These are phyloP conservation scores for Phlogophora meticulosa DNA, from an alignment of 2,888 invertebrate species.

Conservation along the genomic window DNA sequence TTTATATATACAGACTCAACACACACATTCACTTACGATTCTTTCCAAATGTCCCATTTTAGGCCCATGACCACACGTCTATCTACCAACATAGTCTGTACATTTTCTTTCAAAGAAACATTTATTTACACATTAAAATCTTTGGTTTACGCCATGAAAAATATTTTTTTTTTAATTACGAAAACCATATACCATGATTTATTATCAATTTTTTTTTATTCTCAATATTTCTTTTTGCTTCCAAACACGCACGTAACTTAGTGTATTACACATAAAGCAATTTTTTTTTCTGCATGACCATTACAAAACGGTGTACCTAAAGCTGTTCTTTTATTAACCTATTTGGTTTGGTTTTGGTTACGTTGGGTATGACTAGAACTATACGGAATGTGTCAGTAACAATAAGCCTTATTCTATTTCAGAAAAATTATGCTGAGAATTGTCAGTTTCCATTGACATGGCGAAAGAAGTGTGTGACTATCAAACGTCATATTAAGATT, in stretches of 20 bases:
- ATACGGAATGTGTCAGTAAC: constrained; percentile 56
- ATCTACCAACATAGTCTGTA: constrained; percentile 73
- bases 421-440: constrained; percentile 37
- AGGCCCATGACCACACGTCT: constrained; percentile 71
- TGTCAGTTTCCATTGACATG: constrained; percentile 41
- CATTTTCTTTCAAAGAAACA: constrained; percentile 76
- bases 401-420: constrained; percentile 59
- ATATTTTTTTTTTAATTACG: constrained; percentile 76
- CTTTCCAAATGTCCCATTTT: constrained; percentile 38
- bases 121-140: constrained; percentile 74
- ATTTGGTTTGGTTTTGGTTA: constrained; percentile 53
- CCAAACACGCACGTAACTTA: constrained; percentile 61
- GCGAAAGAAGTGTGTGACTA: constrained; percentile 49
- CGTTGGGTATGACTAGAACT: constrained; percentile 65
- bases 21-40: constrained; percentile 38
- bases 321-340: constrained; percentile 46
- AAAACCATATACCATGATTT: constrained; percentile 75
- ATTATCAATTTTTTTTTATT: constrained; percentile 69
- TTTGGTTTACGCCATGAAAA: constrained; percentile 79
- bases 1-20: constrained; percentile 42
- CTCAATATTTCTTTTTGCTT: constrained; percentile 58
- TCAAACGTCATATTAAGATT: constrained; percentile 53
- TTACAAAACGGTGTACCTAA: constrained; percentile 63
- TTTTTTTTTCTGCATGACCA: constrained; percentile 68
- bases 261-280: constrained; percentile 73